These are phyloP conservation scores for Catocala sponsa DNA, from an alignment of 2,888 invertebrate species.

Conservation along the genomic window DNA sequence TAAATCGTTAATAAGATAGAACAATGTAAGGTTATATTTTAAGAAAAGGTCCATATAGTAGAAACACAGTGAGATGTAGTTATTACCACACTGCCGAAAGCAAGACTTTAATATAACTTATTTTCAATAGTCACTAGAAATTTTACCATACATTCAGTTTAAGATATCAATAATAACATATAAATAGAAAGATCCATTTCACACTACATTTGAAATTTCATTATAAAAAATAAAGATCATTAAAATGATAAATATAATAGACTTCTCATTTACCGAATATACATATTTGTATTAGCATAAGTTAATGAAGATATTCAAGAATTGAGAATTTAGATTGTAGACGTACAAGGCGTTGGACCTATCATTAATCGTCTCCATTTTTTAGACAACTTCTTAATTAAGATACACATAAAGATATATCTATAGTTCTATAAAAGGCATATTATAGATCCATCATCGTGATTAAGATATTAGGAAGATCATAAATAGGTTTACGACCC, in stretches of 20 bases:
- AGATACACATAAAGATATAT: background rate
- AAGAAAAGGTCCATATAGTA: no score
- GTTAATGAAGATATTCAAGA: slow-evolving; percentile 26
- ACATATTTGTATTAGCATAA: slow-evolving; percentile 35
- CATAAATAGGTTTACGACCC: background rate
- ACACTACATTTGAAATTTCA: no score
- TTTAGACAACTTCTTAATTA: slow-evolving; percentile 9
- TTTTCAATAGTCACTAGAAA: no score
- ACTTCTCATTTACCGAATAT: slow-evolving; percentile 23
- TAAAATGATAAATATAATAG: slow-evolving; percentile 36
- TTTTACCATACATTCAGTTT: no score
- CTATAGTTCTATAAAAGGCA: background rate
- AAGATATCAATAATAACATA: slow-evolving; percentile 9
- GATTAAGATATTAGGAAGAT: background rate
- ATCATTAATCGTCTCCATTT: slow-evolving; percentile 15
- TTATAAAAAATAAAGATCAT: slow-evolving; percentile 6
- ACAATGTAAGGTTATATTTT: no score
- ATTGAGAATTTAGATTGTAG: background rate
- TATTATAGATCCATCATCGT: slow-evolving; percentile 4
- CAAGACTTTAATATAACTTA: no score
- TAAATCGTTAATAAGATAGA: no score
- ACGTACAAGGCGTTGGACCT: slow-evolving; percentile 5
- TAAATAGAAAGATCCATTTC: slow-evolving; percentile 14
- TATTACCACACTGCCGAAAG: no score
- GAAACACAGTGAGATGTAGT: no score